Evolutionary conservation across 2,797 vertebrate species (phyloP).

Genomic region (Danio aesculapii): DNA sequence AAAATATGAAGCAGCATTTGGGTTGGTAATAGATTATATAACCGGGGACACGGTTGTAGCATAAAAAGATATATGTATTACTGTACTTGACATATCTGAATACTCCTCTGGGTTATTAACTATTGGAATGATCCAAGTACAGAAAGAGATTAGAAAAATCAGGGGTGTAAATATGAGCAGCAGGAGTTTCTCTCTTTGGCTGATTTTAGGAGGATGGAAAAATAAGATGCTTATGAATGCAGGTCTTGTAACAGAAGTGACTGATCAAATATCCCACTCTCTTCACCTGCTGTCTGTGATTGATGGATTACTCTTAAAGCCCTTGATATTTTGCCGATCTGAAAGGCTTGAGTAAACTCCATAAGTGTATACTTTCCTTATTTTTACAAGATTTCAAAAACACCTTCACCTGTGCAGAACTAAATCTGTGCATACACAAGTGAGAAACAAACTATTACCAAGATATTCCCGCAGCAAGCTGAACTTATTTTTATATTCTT

Average conservation of each 20-base stretch:
- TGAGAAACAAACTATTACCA: too few species aligned
- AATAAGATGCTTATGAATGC: conserved; percentile 27
- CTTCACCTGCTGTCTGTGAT: conserved; percentile 37
- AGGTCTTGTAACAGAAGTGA: conserved; percentile 17
- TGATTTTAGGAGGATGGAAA: conserved; percentile 16
- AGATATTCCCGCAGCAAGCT: too few species aligned
- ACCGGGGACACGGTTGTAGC: too few species aligned
- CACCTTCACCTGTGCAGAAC: neutral
- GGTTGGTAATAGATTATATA: too few species aligned
- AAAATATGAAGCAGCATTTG: too few species aligned
- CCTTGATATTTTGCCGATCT: conserved; percentile 28
- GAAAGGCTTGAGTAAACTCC: conserved; percentile 41
- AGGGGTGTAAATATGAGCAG: conserved; percentile 23
- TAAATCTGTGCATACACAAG: neutral
- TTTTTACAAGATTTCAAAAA: neutral
- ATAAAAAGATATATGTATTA: too few species aligned
- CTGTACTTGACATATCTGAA: too few species aligned
- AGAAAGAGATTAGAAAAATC: conserved; percentile 21
- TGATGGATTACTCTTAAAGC: conserved; percentile 47
- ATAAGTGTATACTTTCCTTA: conserved; percentile 48
- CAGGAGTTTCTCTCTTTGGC: conserved; percentile 29
- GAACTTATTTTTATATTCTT: too few species aligned
- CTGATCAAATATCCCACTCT: conserved; percentile 35
- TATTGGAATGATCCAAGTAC: conserved; percentile 28
- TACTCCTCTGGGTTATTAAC: conserved; percentile 30